Evolutionary conservation across 2,113 vertebrate genomes (phyloP), one percentile per base, ranked within the genome.

Genomic region (Leptodactylus fuscus): DNA sequence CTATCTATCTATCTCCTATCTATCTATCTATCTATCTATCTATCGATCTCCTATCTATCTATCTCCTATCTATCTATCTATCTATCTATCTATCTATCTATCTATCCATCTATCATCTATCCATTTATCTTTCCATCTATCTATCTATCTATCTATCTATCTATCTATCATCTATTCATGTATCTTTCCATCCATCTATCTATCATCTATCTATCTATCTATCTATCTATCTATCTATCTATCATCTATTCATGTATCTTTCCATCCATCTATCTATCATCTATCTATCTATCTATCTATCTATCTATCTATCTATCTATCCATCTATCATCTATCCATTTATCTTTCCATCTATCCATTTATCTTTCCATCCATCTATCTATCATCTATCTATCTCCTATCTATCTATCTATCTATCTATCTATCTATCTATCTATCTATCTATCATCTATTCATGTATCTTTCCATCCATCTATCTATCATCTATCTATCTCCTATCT

Each of bases 1-100:
- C 24, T 62, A 62, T 62, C 58, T 62, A 29, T n/a, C n/a, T n/a
- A n/a, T n/a, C n/a, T n/a, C n/a, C 58, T 62, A 62, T 62, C 58
- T 27, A 62, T 27, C 24, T 62, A 62, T 62, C 58, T 62, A 29
- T n/a, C 58, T 62, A 62, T 62, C 58, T 27, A 62, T 27, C 24
- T 62, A 62, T 62, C 58, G n/a, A n/a, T n/a, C n/a, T n/a, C n/a
- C 58, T 62, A 62, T 62, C 58, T 27, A 62, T 27, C 24, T 62
- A 62, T 62, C 58, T 62, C n/a, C 58, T 62, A 62, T 62, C 58
- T 27, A 62, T 27, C 24, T 62, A 62, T 62, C 58, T 62, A 29
- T n/a, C 58, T 62, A 62, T 62, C 58, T 27, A 62, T 27, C 24
- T 62, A 62, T 62, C 58, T 62, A 29, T n/a, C 58, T 62, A 62